Evolutionary conservation across 2,888 invertebrate species (phyloP), one percentile per base, ranked within the genome.

Genomic region (Euplagia quadripunctaria): DNA sequence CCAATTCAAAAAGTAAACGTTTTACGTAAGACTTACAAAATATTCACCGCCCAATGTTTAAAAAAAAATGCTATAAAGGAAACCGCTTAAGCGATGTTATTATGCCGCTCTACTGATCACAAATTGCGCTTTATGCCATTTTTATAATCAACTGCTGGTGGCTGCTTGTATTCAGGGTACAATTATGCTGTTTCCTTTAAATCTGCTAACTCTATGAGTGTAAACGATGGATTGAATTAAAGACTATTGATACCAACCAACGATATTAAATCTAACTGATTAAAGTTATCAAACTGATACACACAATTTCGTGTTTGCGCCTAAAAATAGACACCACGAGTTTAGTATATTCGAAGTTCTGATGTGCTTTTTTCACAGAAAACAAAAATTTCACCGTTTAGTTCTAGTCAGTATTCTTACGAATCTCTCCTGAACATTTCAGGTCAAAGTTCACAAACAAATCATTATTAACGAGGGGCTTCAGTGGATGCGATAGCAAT

Each of bases 1-100:
- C 2, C 7, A 68, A 70, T 41, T 70, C 55, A 69, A 71, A 71
- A 74, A 67, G 55, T 72, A 76, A 83, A 80, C 66, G 69, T 76
- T 79, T 80, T 83, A 83, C 80, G 79, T 83, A 80, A 83, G 51
- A 12, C 49, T 75, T 69, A 68, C 76, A 81, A 78, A 76, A 81
- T 77, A 43, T 77, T 70, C 46, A 70, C 42, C 80, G 72, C 79
- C 79, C 75, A 77, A 72, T 84, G 77, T 82, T 82, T 81, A 78
- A 79, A 79, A 79, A 83, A 84, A 82, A 84, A 78, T 75, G 71
- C 74, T 76, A 69, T 72, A 80, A 83, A 82, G 85, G 83, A 83
- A 85, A 82, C 67, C 65, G 64, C 67, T 73, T 72, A 67, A 67
- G 17, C 74, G 78, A 74, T 74, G 76, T 76, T 78, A 82, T 83